These are phyloP conservation scores for Neodon shergylaensis DNA, from an alignment of 2,113 vertebrate genomes.

Conservation along the genomic window DNA sequence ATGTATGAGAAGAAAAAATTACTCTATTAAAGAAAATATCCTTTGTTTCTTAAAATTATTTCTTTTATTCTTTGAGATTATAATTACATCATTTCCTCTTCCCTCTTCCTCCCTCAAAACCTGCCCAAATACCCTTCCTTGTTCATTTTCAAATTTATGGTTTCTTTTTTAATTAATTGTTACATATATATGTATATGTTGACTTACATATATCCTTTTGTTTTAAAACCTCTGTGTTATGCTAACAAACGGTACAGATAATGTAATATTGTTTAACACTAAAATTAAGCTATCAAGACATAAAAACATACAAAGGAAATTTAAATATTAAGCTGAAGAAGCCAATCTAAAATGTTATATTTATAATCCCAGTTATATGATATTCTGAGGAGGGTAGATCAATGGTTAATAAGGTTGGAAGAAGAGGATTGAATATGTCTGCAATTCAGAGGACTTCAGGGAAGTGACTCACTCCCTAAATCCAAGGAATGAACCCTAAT, in stretches of 20 bases:
- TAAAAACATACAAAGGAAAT: constrained; percentile 11
- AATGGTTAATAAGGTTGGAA: not conserved
- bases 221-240: not conserved
- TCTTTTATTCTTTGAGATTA: not conserved
- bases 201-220: not conserved
- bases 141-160: not conserved
- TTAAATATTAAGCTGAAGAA: not conserved
- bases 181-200: not conserved
- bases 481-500: not conserved
- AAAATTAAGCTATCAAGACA: not conserved
- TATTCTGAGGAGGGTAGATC: not conserved
- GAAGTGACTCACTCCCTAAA: not conserved
- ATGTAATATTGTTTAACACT: constrained; percentile 1
- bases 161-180: not conserved
- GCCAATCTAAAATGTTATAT: not conserved
- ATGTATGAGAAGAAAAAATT: not conserved
- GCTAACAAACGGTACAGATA: not conserved
- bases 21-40: not conserved
- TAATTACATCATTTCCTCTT: not conserved
- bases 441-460: not conserved
- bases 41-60: not conserved
- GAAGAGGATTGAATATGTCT: not conserved
- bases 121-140: not conserved
- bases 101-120: not conserved
- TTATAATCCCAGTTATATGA: not conserved